These are phyloP conservation scores for Trachemys scripta DNA, from an alignment of 2,113 vertebrate species.

Conservation along the genomic window DNA sequence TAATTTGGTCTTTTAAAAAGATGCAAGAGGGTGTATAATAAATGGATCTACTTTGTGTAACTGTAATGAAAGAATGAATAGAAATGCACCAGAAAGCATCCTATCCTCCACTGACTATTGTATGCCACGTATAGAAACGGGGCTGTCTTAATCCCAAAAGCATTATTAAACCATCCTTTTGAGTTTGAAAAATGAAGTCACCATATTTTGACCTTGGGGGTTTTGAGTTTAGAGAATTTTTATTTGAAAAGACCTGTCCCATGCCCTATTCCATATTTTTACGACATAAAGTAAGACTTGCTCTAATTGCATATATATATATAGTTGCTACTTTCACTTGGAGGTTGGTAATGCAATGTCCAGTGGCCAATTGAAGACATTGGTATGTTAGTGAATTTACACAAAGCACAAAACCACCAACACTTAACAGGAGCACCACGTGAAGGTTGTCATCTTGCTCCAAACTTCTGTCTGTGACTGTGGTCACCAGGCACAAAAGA, in stretches of 20 bases:
- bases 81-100: slow-evolving; percentile 22
- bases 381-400: no score
- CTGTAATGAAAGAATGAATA: slow-evolving; percentile 25
- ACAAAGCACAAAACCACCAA: no score
- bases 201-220: slow-evolving; percentile 23
- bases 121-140: slow-evolving; percentile 3
- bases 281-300: slow-evolving; percentile 3
- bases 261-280: slow-evolving; percentile 10
- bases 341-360: no score
- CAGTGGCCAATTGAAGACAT: no score
- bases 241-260: slow-evolving; percentile 28
- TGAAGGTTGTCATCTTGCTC: no score
- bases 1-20: slow-evolving; percentile 20
- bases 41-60: slow-evolving; percentile 30
- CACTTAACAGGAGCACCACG: no score
- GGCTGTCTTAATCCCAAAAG: slow-evolving; percentile 25
- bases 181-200: slow-evolving; percentile 50
- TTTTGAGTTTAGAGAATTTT: slow-evolving; percentile 1
- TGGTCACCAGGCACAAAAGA: no score
- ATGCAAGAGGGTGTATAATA: slow-evolving; percentile 41
- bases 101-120: slow-evolving; percentile 15
- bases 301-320: slow-evolving; percentile 47
- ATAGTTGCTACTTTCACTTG: no score
- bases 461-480: no score
- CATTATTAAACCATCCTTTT: slow-evolving; percentile 45